Evolutionary conservation across 1,140 invertebrate genomes (phyloP), one percentile per base, ranked within the genome.

Genomic region (Drosophila nebulosa): DNA sequence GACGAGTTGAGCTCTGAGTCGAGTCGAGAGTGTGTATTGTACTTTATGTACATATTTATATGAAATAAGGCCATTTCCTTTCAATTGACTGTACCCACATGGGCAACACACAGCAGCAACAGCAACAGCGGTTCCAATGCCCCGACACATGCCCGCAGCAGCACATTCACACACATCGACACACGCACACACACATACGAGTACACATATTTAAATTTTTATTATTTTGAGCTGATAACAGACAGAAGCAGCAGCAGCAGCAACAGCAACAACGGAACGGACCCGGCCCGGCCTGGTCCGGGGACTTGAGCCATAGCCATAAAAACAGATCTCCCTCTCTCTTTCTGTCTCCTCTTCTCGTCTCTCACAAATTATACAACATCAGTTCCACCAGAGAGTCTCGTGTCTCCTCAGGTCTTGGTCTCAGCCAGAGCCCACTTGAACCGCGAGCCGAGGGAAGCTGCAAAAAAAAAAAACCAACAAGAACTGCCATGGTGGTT

Each of bases 61-160:
- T 86, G 79, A 88, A 88, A 88, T 88, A 88, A 88, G 83, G 83
- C 83, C 83, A 88, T 88, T 88, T 88, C 83, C 83, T 88, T 88
- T 88, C 83, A 88, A 88, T 88, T 88, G 83, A 88, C 83, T 88
- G 83, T 88, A 88, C 83, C 83, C 83, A 88, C 83, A 88, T 88
- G 79, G 83, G 62, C 79, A 78, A 67, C 81, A 80, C 74, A 62
- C 78, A 83, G 70, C 74, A 46, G 42, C 27, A 59, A 36, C 56
- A 57, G 61, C 67, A 57, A 18, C 39, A 18, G 39, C 39, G 39
- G 39, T 46, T 46, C 39, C 39, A 46, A 46, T 46, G 81, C 78
- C 71, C 81, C 78, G 78, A 79, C 75, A 73, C 72, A 72, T 73
- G 78, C 68, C 78, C 61, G 78, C 64, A 68, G 78, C 64, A 68